phyloP scores from a whole-genome alignment of 1,140 invertebrate genomes.

The Episyrphus balteatus region DNA sequence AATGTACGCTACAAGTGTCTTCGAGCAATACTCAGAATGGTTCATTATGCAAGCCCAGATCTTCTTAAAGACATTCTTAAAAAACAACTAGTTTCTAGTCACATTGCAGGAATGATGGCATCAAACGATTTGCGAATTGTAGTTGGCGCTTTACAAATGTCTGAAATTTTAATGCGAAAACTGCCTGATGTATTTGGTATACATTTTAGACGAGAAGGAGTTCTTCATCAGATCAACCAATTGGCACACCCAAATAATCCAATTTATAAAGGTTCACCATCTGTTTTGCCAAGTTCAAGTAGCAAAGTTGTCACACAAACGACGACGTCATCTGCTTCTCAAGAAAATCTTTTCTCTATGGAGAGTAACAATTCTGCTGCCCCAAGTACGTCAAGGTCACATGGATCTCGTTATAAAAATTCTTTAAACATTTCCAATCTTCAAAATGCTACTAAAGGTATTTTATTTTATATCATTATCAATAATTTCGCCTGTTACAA shows the following conservation, averaged over 20 bases:
- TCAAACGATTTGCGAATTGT: slow-evolving; percentile 91
- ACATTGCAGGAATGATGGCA: slow-evolving; percentile 96
- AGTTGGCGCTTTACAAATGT: slow-evolving; percentile 93
- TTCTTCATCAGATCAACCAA: slow-evolving; percentile 80
- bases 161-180: slow-evolving; percentile 92
- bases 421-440: background rate
- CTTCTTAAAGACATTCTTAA: slow-evolving; percentile 78
- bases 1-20: slow-evolving; percentile 93
- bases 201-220: slow-evolving; percentile 91
- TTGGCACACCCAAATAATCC: slow-evolving; percentile 47
- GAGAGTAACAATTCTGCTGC: slow-evolving; percentile 11
- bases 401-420: background rate
- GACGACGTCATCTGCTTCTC: slow-evolving; percentile 28
- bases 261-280: slow-evolving; percentile 35
- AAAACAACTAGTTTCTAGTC: slow-evolving; percentile 89
- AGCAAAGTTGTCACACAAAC: slow-evolving; percentile 23
- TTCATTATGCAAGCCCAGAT: slow-evolving; percentile 83
- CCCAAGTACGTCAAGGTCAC: slow-evolving; percentile 5
- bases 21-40: slow-evolving; percentile 88
- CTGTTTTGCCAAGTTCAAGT: slow-evolving; percentile 20
- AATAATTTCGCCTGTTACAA: no score
- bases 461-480: no score
- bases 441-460: no score
- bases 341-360: slow-evolving; percentile 34
- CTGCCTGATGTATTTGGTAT: slow-evolving; percentile 87